Evolutionary conservation across 2,797 vertebrate genomes (phyloP).

Genomic region (Pteropus rufus): DNA sequence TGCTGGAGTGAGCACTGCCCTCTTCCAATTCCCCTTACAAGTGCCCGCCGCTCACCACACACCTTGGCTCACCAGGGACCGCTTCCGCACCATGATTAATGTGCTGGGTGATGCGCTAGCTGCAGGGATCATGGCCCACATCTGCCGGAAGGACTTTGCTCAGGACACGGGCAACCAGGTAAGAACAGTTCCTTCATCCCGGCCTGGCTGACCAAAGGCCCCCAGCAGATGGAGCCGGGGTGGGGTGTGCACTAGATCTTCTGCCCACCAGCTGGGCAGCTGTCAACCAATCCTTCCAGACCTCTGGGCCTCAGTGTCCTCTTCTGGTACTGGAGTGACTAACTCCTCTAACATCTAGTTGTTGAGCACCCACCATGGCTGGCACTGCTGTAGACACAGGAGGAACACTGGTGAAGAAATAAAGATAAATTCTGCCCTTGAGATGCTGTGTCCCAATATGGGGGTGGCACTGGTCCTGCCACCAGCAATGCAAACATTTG

Average conservation of each 20-base stretch:
- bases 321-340: neutral
- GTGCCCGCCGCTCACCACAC: neutral
- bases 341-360: neutral
- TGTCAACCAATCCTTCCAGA: neutral
- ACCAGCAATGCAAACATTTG: rapidly evolving
- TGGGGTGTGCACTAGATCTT: neutral
- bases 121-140: constrained; percentile 97
- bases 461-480: too few relatives aligned
- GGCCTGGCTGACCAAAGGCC: neutral
- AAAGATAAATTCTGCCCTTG: neutral
- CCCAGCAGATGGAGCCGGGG: neutral
- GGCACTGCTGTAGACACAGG: neutral
- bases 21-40: neutral
- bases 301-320: neutral
- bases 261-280: neutral
- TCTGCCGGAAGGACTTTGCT: constrained; percentile 97
- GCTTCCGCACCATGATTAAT: constrained; percentile 99
- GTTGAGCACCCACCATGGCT: neutral
- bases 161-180: constrained; percentile 91
- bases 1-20: neutral
- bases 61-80: constrained; percentile 86
- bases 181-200: neutral
- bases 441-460: neutral
- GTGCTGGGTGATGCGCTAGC: constrained; percentile 96
- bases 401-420: neutral